A percentile compares a stretch with the other conserved stretches of the same genome.
These are phyloP conservation scores for Trissonchulus latispiculum DNA, from an alignment of 2,888 invertebrate species.

Conservation along the genomic window DNA sequence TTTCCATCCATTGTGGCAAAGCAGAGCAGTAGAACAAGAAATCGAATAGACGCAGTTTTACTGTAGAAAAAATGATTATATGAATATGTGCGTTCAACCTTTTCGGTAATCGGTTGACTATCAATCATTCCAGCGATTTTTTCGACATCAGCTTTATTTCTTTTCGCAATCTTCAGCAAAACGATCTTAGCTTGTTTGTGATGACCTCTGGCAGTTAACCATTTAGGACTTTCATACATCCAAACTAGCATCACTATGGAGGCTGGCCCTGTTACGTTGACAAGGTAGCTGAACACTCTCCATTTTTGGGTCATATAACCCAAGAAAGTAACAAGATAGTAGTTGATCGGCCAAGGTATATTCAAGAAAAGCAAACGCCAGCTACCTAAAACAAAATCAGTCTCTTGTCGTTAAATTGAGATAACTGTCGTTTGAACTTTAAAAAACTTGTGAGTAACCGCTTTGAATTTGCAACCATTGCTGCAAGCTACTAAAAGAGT, in stretches of 20 bases:
- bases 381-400: conserved; percentile 14
- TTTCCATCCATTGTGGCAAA: background rate
- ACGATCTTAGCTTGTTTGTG: background rate
- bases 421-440: too few species aligned
- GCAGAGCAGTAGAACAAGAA: background rate
- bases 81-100: conserved; percentile 6
- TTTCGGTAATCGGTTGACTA: background rate
- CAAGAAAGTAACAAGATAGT: background rate
- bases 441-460: too few species aligned
- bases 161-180: background rate
- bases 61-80: background rate
- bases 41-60: background rate
- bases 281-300: background rate
- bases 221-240: conserved; percentile 3
- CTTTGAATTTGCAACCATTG: too few species aligned
- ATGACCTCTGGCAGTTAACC: conserved; percentile 8
- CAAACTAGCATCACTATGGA: background rate
- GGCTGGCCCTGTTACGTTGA: background rate
- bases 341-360: conserved; percentile 12
- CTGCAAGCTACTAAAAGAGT: too few species aligned
- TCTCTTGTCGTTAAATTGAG: too few species aligned
- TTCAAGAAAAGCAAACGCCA: conserved; percentile 4
- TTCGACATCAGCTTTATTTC: background rate
- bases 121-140: background rate
- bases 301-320: conserved; percentile 7